These are phyloP conservation scores for Atractosteus spatula DNA, from an alignment of 2,113 vertebrate genomes.

Conservation along the genomic window DNA sequence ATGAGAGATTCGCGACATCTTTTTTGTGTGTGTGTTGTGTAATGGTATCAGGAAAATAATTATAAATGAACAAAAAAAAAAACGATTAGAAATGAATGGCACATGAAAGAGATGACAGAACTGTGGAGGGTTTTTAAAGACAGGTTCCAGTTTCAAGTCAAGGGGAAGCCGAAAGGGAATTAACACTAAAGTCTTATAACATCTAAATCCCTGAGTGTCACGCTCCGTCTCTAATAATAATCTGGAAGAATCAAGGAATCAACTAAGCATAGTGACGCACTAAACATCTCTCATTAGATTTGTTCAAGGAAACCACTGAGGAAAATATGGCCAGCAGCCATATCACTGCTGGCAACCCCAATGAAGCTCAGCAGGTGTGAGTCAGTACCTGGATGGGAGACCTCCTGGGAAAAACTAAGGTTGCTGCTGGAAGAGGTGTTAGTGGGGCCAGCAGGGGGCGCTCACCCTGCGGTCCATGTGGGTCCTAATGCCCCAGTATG, in stretches of 20 bases:
- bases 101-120: conserved; percentile 6
- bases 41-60: conserved; percentile 48
- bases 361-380: too few species aligned
- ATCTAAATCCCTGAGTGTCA: not conserved
- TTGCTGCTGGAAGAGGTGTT: too few species aligned
- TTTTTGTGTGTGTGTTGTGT: conserved; percentile 22
- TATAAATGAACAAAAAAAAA: conserved; percentile 40
- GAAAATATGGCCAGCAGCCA: too few species aligned
- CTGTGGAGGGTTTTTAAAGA: not conserved
- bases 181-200: too few species aligned
- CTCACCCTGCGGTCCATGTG: too few species aligned
- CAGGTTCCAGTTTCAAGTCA: not conserved
- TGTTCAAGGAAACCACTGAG: not conserved
- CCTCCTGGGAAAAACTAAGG: too few species aligned
- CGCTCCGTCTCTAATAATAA: not conserved
- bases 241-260: not conserved
- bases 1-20: not conserved
- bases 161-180: not conserved
- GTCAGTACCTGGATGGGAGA: too few species aligned
- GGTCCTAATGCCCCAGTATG: too few species aligned
- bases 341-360: too few species aligned
- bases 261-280: not conserved
- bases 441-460: too few species aligned
- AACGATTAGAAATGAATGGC: not conserved
- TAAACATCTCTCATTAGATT: not conserved